phyloP scores from a whole-genome alignment of 2,888 invertebrate genomes.

The Synergus gifuensis region DNA sequence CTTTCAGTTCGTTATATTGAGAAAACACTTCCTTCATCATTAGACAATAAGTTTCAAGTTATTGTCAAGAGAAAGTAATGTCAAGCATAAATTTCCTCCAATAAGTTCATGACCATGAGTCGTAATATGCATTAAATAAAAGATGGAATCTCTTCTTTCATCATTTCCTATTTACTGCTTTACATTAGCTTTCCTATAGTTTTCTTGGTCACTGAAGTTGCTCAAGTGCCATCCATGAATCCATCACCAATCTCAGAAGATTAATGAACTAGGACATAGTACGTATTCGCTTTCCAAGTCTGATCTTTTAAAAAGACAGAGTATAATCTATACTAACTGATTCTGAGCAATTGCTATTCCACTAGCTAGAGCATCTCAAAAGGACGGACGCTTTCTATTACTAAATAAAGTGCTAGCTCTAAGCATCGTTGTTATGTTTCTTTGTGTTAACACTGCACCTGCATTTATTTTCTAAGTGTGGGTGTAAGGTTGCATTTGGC shows the following conservation, averaged over 20 bases:
- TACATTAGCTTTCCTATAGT: background rate
- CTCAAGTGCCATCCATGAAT: conserved; percentile 20
- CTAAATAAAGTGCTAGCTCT: conserved; percentile 43
- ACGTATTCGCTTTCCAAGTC: conserved; percentile 22
- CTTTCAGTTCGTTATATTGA: background rate
- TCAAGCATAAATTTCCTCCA: conserved; percentile 13
- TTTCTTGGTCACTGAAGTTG: background rate
- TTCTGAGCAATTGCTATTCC: conserved; percentile 16
- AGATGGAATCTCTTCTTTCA: conserved; percentile 5
- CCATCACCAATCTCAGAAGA: background rate
- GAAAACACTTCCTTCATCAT: background rate
- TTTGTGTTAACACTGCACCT: conserved; percentile 1
- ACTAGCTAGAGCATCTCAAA: conserved; percentile 37
- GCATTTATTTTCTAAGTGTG: background rate
- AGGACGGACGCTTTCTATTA: conserved; percentile 60
- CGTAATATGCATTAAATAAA: conserved; percentile 8
- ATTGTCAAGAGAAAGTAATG: conserved; percentile 21
- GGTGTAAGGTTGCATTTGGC: background rate
- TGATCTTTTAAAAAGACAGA: background rate
- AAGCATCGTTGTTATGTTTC: conserved; percentile 17
- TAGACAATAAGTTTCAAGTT: background rate
- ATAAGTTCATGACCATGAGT: conserved; percentile 18
- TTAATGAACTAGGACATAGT: conserved; percentile 18
- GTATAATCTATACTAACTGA: background rate
- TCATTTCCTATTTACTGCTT: conserved; percentile 9